Evolutionary conservation across 2,888 invertebrate species (phyloP), one percentile per base, ranked within the genome.

Genomic region (Sphaerophoria rueppellii): DNA sequence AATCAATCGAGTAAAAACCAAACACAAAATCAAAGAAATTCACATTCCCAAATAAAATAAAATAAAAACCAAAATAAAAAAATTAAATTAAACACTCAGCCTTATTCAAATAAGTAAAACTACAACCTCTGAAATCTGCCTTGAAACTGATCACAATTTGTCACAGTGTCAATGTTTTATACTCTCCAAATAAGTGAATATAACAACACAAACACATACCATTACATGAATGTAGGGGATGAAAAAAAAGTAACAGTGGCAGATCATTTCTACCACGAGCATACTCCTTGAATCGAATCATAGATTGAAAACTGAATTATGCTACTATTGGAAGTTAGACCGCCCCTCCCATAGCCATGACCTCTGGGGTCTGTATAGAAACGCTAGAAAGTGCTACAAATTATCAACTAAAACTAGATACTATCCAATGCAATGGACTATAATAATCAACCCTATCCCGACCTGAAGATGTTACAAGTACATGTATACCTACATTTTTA

Each of bases 101-200:
- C 61, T 57, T 37, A 34, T 57, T 24, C 24, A 46, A 67, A 14
- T 40, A 35, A 65, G 43, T 72, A 48, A 69, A 70, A 48, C 82
- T 75, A 80, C 60, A 57, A 61, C 54, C 74, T 65, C 12, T 57
- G 70, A 72, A 69, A 72, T 80, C 61, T 76, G 57, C 61, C 75
- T 83, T 83, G 55, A 57, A 76, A 83, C 83, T 83, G 83, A 83
- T 83, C 83, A 83, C 43, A 14, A 72, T 57, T 67, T 75, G 61
- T 63, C 57, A 57, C 75, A 61, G 80, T 76, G 35, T 69, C 60
- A 67, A 48, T 54, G 72, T 80, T 83, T 83, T 83, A 83, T 83
- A 83, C 75, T 50, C 14, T 43, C 24, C 24, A 24, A 72, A 52
- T 71, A 14, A 70, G n/a, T 67, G 37, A 32, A 40, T 48, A 7